phyloP scores from a whole-genome alignment of 2,113 vertebrate genomes.

The Oreotrochilus melanogaster region DNA sequence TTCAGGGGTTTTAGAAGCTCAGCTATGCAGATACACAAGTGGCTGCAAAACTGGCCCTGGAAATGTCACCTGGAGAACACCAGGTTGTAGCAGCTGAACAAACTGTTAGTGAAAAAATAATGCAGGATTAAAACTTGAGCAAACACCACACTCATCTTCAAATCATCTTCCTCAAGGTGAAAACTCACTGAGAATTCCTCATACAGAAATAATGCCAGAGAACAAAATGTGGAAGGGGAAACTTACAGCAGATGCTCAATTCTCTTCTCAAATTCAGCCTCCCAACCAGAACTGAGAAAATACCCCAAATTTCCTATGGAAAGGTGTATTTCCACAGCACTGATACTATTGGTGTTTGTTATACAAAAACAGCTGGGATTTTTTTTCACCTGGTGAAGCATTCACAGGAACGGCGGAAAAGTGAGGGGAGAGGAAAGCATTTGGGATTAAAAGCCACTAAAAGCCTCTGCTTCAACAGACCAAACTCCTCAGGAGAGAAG shows the following conservation, averaged over 20 bases:
- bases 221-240: neutral
- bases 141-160: neutral
- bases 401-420: neutral
- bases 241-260: neutral
- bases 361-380: neutral
- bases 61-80: too few relatives aligned
- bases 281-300: neutral
- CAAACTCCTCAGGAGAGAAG: neutral
- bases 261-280: neutral
- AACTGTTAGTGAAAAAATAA: neutral
- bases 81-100: neutral
- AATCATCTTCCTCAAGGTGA: neutral
- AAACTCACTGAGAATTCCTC: neutral
- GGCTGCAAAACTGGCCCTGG: neutral
- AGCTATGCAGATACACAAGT: neutral
- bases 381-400: neutral
- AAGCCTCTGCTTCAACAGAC: neutral
- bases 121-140: neutral
- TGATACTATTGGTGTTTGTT: too few relatives aligned
- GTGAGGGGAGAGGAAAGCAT: neutral
- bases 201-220: neutral
- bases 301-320: neutral
- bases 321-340: neutral
- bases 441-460: neutral
- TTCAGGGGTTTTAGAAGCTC: neutral